Evolutionary conservation across 2,797 vertebrate species (phyloP).

Genomic region (Myiotriccus ornatus): DNA sequence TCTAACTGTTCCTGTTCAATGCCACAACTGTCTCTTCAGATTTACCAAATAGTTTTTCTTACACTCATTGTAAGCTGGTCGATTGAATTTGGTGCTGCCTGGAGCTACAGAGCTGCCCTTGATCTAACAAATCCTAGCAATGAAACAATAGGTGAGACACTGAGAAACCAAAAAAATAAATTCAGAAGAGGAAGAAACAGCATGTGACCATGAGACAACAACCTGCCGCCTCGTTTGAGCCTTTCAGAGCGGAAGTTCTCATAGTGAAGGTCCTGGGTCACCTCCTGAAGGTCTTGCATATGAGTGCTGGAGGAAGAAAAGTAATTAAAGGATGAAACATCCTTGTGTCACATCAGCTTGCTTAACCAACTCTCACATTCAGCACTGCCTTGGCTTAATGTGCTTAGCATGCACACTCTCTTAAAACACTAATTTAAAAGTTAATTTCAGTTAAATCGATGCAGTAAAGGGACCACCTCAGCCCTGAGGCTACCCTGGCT

Average conservation of each 20-base stretch:
- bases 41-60: background rate
- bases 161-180: conserved; percentile 61
- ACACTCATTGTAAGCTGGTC: background rate
- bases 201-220: conserved; percentile 76
- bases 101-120: background rate
- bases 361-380: background rate
- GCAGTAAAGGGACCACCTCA: background rate
- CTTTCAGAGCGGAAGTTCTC: conserved; percentile 99
- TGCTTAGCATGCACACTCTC: background rate
- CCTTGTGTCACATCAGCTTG: background rate
- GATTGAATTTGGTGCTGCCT: background rate
- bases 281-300: conserved; percentile 99
- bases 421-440: background rate
- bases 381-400: background rate
- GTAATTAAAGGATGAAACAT: background rate
- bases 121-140: background rate
- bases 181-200: conserved; percentile 79
- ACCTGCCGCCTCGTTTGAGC: conserved; percentile 96
- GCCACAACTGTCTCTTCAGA: background rate
- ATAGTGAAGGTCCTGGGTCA: conserved; percentile 98
- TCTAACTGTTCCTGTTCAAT: background rate
- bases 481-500: background rate
- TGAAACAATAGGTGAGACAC: background rate
- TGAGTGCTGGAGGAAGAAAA: conserved; percentile 84
- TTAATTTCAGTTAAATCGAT: background rate